phyloP scores from a whole-genome alignment of 2,888 invertebrate species.

The Coecobrya sp. region DNA sequence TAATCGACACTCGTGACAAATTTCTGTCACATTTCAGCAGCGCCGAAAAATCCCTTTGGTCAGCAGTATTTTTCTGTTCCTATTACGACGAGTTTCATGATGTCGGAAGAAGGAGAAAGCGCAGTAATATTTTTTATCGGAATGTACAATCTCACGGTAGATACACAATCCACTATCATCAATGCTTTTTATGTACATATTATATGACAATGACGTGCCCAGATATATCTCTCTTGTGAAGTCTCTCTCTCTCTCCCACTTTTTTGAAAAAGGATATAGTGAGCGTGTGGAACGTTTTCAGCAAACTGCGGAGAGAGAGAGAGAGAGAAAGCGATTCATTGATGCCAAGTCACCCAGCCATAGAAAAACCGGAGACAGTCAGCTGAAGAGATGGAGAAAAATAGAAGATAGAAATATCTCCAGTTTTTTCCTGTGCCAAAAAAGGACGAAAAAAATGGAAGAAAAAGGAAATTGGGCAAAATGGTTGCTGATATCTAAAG shows the following conservation, averaged over 20 bases:
- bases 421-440: constrained; percentile 28
- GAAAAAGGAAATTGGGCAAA: constrained; percentile 59
- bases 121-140: constrained; percentile 37
- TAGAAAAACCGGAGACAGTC: constrained; percentile 60
- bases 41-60: constrained; percentile 49
- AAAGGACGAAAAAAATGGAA: neutral
- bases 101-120: constrained; percentile 1
- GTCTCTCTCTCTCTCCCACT: too few relatives aligned
- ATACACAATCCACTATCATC: neutral
- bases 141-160: constrained; percentile 27
- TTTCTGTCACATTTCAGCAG: constrained; percentile 63
- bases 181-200: too few relatives aligned
- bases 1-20: constrained; percentile 67
- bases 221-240: neutral
- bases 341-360: constrained; percentile 57
- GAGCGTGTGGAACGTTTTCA: constrained; percentile 43
- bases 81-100: constrained; percentile 20
- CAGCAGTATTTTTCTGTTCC: constrained; percentile 45
- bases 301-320: neutral
- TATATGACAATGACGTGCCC: neutral
- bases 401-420: neutral
- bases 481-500: constrained; percentile 33
- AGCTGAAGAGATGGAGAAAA: constrained; percentile 27
- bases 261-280: neutral
- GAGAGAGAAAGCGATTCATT: constrained; percentile 31